Conservation (phyloP, 2,888 invertebrate species). For the Drosophila aldrichi region DNA sequence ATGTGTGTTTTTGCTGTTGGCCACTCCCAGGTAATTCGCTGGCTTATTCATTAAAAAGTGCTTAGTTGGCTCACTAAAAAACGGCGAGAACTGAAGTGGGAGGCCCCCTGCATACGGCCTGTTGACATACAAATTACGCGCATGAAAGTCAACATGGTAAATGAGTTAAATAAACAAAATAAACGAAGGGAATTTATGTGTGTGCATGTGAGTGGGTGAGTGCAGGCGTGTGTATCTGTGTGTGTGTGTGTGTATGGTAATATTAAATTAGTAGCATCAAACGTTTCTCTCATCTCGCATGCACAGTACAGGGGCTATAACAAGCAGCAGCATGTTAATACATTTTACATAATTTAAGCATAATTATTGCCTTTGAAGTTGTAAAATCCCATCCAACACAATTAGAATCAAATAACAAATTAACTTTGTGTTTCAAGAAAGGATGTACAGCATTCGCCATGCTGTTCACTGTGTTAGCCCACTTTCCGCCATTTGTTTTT, state of each 20-base stretch:
- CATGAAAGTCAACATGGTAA: slow-evolving; percentile 73
- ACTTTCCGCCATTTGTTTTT: slow-evolving; percentile 18
- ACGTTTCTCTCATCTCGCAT: slow-evolving; percentile 18
- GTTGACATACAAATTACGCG: slow-evolving; percentile 78
- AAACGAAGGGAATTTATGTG: slow-evolving; percentile 43
- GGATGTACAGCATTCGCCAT: slow-evolving; percentile 1
- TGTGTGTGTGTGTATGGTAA: slow-evolving; percentile 8
- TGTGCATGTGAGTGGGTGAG: not conserved
- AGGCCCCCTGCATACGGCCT: slow-evolving; percentile 37
- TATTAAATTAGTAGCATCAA: slow-evolving; percentile 62
- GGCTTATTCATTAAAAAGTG: slow-evolving; percentile 73
- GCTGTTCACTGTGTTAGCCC: slow-evolving; percentile 5
- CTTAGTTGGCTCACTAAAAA: slow-evolving; percentile 62
- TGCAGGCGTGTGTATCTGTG: not conserved
- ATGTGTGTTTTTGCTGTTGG: slow-evolving; percentile 15
- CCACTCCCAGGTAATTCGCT: slow-evolving; percentile 55
- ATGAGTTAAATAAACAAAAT: slow-evolving; percentile 68
- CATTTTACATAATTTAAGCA: not conserved
- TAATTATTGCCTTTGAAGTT: slow-evolving; percentile 4
- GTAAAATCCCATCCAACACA: not conserved
- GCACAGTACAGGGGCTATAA: not conserved
- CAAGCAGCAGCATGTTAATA: not conserved
- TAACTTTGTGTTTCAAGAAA: not conserved
- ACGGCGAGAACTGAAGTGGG: slow-evolving; percentile 5
- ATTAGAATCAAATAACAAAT: not conserved